These are phyloP conservation scores for Trichacis sp. DNA, from an alignment of 2,888 invertebrate genomes.

Conservation along the genomic window DNA sequence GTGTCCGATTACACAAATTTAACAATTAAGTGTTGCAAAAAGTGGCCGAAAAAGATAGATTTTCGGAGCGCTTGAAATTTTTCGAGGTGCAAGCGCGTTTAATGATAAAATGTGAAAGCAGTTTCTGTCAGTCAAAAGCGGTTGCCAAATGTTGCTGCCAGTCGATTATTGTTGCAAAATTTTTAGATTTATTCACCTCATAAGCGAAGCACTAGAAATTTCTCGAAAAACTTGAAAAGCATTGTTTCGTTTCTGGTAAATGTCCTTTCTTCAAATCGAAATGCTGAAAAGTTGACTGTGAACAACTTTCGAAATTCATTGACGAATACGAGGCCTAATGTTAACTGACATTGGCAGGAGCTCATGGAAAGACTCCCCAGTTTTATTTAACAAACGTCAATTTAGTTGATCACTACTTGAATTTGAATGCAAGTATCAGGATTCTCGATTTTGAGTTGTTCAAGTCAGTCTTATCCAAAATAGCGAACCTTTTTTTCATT, in stretches of 20 bases:
- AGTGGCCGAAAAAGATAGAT: too few species aligned
- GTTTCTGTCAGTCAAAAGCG: too few species aligned
- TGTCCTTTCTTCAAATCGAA: background rate
- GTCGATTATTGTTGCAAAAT: too few species aligned
- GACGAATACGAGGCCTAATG: conserved; percentile 44
- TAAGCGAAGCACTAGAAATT: too few species aligned
- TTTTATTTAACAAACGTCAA: conserved; percentile 52
- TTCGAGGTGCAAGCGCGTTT: too few species aligned
- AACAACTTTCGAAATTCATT: conserved; percentile 1
- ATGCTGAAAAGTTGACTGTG: background rate
- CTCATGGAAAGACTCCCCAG: conserved; percentile 56
- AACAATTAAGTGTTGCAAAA: too few species aligned
- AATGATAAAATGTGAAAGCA: too few species aligned
- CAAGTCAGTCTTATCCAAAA: conserved; percentile 49
- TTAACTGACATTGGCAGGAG: conserved; percentile 43
- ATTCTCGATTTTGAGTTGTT: conserved; percentile 53
- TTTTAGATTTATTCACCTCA: too few species aligned
- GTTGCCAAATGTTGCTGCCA: too few species aligned
- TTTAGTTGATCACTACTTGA: conserved; percentile 49
- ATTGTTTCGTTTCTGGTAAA: background rate
- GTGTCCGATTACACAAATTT: too few species aligned
- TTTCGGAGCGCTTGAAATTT: too few species aligned
- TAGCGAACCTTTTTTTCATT: conserved; percentile 55
- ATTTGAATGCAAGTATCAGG: conserved; percentile 51
- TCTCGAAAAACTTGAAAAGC: too few species aligned